Conservation (phyloP, 2,888 invertebrate species). For the Cosmorhoe ocellata region DNA sequence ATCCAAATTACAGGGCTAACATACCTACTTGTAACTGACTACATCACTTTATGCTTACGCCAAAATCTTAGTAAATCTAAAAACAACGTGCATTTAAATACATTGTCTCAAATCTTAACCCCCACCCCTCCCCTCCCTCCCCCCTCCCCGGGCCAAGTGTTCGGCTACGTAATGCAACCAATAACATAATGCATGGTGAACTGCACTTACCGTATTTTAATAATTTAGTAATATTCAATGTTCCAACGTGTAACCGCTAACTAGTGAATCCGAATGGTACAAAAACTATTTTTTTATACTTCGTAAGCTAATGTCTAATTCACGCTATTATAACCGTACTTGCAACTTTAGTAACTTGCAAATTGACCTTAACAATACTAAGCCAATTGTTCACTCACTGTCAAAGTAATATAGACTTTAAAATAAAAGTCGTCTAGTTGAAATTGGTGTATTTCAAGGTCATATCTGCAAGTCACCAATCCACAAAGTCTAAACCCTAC, state of each 20-base stretch:
- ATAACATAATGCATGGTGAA: not conserved
- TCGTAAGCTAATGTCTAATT: slow-evolving; percentile 65
- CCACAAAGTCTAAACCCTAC: slow-evolving; percentile 58
- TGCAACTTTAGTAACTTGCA: slow-evolving; percentile 3
- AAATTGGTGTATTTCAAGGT: not conserved
- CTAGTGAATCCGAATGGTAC: slow-evolving; percentile 73
- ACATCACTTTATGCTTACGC: slow-evolving; percentile 53
- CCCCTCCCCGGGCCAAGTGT: too few species aligned
- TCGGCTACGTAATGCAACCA: not conserved
- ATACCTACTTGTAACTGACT: slow-evolving; percentile 44
- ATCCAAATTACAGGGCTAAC: slow-evolving; percentile 46
- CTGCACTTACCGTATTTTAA: slow-evolving; percentile 1
- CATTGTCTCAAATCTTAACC: slow-evolving; percentile 9
- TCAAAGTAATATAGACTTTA: slow-evolving; percentile 1
- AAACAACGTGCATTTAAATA: slow-evolving; percentile 29
- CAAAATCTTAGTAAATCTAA: slow-evolving; percentile 41
- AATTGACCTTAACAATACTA: slow-evolving; percentile 6
- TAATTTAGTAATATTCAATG: slow-evolving; percentile 42
- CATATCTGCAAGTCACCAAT: slow-evolving; percentile 4
- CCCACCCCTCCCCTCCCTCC: too few species aligned
- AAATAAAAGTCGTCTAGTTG: not conserved
- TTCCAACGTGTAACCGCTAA: slow-evolving; percentile 58
- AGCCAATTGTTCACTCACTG: slow-evolving; percentile 5
- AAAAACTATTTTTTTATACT: slow-evolving; percentile 73
- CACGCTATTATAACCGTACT: slow-evolving; percentile 28